These are phyloP conservation scores for Cydia splendana DNA, from an alignment of 1,140 invertebrate species.

Conservation along the genomic window DNA sequence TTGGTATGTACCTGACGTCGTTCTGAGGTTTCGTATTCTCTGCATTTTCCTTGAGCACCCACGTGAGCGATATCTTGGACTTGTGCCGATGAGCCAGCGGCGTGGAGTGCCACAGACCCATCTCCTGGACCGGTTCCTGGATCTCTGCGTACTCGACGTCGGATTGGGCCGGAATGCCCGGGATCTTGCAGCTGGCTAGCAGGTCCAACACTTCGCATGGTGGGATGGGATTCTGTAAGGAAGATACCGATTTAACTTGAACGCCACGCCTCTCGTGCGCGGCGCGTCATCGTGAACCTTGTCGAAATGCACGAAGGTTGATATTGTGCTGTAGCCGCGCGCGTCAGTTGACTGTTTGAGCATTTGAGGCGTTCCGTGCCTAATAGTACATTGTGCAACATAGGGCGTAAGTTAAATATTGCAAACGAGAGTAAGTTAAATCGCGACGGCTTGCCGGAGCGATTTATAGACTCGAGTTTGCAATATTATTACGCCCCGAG, in stretches of 20 bases:
- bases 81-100: constrained; percentile 77
- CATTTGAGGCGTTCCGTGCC: too few relatives aligned
- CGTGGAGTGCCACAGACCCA: constrained; percentile 77
- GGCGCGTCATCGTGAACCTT: not conserved
- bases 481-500: too few relatives aligned
- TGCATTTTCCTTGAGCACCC: constrained; percentile 83
- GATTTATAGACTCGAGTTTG: too few relatives aligned
- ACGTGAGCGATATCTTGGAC: constrained; percentile 85
- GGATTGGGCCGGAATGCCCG: constrained; percentile 47
- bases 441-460: too few relatives aligned
- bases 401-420: too few relatives aligned
- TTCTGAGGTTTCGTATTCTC: constrained; percentile 66
- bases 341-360: too few relatives aligned
- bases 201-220: constrained; percentile 65
- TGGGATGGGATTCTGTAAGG: constrained; percentile 34
- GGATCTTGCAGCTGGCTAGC: constrained; percentile 66
- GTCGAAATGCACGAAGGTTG: too few relatives aligned
- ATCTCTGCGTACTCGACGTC: constrained; percentile 69
- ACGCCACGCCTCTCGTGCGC: too few relatives aligned
- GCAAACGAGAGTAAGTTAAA: too few relatives aligned
- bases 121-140: constrained; percentile 46
- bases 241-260: not conserved
- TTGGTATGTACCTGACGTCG: constrained; percentile 41
- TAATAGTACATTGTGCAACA: too few relatives aligned
- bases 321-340: too few relatives aligned